Conservation (phyloP, 2,888 invertebrate species). For the Drosophila histrio region DNA sequence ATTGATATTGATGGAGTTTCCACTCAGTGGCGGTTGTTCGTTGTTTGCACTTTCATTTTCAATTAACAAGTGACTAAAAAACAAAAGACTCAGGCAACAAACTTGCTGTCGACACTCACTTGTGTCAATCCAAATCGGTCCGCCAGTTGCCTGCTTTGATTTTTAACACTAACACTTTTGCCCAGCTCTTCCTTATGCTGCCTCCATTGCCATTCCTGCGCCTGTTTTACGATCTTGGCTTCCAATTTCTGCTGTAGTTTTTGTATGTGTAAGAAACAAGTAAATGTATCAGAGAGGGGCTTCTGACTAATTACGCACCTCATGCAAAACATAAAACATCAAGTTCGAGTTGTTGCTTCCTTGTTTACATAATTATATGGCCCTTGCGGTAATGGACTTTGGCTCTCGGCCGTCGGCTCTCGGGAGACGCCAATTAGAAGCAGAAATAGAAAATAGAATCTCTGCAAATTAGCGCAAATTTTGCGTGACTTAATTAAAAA, state of each 20-base stretch:
- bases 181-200: background rate
- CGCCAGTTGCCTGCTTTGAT: conserved; percentile 45
- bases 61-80: conserved; percentile 58
- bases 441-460: conserved; percentile 55
- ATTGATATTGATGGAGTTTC: conserved; percentile 49
- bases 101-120: conserved; percentile 23
- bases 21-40: conserved; percentile 14
- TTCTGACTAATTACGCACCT: conserved; percentile 55
- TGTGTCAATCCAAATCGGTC: conserved; percentile 31
- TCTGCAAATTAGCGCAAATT: conserved; percentile 67
- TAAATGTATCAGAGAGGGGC: conserved; percentile 25
- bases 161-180: conserved; percentile 51
- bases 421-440: conserved; percentile 55
- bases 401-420: background rate
- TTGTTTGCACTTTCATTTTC: conserved; percentile 75
- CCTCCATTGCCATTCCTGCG: conserved; percentile 1
- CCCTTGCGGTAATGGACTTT: conserved; percentile 33
- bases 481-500: conserved; percentile 77
- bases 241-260: conserved; percentile 48
- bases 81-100: conserved; percentile 44
- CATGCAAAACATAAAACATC: conserved; percentile 23
- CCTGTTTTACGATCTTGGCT: background rate
- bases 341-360: conserved; percentile 40
- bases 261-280: conserved; percentile 33
- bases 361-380: conserved; percentile 64